Base-by-base conservation (phyloP, 2,113 vertebrate species). In the Apeltes quadracus region DNA sequence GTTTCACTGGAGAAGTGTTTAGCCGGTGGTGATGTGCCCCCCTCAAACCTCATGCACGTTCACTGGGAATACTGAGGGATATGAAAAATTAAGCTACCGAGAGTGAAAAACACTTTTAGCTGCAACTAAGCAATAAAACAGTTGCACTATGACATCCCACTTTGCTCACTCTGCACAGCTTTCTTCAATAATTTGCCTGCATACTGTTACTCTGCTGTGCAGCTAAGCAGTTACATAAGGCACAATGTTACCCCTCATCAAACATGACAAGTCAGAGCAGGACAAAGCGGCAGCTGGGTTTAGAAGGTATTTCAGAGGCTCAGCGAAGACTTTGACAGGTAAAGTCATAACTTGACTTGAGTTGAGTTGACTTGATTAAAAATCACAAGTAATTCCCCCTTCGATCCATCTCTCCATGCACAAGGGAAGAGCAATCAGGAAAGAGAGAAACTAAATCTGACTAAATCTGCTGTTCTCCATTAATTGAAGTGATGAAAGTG, bases 351-450 rank as follows among this genome's bases (percentile, higher is more conserved):
- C 48, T 25, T 16, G 12, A 16, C 32, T 76, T n/a, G 74, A 54
- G 29, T 32, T 32, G n/a, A n/a, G n/a, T 25, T 16, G 12, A 16
- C 32, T 76, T 29, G 74, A 54, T 1, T 34, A 1, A 34, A 32
- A 32, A 32, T 32, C 29, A 62, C 46, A 72, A 78, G 58, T 70
- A 66, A 84, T 59, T 29, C 58, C 59, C 71, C 69, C 38, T 65
- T 51, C 66, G 72, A 70, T 58, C 53, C 61, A 69, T 69, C 79
- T 64, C 65, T n/a, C n/a, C n/a, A n/a, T n/a, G n/a, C 79, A 81
- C 80, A 80, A 84, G 54, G 36, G 20, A 50, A 82, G 77, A 50
- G 75, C 81, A 89, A 90, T 91, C 89, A 87, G 73, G 48, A 64
- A n/a, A 53, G 8, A 54, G 25, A 63, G 58, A 53, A 50, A 55